Percentiles rank a stretch among this genome's conserved stretches.
These are phyloP conservation scores for Haplochromis vanheusdeni DNA, from an alignment of 2,113 vertebrate genomes.

Conservation along the genomic window DNA sequence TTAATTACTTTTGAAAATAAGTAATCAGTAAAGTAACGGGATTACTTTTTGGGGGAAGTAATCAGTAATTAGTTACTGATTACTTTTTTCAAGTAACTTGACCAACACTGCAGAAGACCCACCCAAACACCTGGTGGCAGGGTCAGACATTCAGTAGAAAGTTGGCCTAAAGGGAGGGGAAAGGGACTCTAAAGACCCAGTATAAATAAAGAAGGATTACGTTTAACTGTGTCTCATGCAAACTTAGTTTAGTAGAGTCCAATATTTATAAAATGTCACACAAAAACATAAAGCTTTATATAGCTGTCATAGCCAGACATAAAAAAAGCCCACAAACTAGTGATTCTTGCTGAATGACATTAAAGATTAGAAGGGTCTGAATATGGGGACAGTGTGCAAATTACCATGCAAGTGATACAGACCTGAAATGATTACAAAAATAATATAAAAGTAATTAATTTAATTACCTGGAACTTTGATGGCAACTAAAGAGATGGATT, in stretches of 20 bases:
- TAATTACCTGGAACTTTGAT: background rate
- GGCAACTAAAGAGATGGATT: background rate
- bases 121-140: background rate
- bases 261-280: accelerated
- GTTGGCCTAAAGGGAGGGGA: accelerated
- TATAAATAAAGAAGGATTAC: background rate
- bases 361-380: background rate
- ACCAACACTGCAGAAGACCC: no score
- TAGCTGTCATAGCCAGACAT: background rate
- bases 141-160: background rate
- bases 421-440: background rate
- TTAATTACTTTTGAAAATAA: no score
- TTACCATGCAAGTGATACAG: accelerated
- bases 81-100: no score
- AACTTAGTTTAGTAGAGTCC: background rate
- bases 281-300: background rate
- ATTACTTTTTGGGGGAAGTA: no score
- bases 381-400: background rate
- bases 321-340: background rate
- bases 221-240: background rate
- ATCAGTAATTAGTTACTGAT: no score
- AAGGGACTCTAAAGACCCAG: accelerated
- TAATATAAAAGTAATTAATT: background rate
- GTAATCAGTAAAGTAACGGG: no score
- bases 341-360: background rate